Evolutionary conservation across 2,797 vertebrate species (phyloP), one percentile per base, ranked within the genome.

Genomic region (Sebastes jordani): DNA sequence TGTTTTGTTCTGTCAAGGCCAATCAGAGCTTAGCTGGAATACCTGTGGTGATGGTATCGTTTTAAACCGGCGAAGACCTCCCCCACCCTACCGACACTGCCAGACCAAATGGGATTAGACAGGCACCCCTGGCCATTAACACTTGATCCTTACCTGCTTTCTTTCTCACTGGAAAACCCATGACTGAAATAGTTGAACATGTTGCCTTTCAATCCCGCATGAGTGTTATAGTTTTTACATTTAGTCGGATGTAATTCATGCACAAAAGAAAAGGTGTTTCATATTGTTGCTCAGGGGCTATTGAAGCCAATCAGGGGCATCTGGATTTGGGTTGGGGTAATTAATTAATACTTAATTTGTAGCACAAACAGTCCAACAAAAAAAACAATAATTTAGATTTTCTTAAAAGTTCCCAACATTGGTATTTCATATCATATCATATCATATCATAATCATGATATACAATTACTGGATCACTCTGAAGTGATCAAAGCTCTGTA

Each of bases 1-100:
- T 94, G 92, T 92, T 93, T 95, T 88, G 84, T 91, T 90, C 92
- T 94, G 95, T 95, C 95, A 95, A 94, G 90, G 93, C 90, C 91
- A 93, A 94, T 96, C 94, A 93, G 89, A 89, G 89, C 86, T 68
- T 27, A 29, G 87, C 74, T 90, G 74, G 87, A 85, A 88, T 93
- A 96, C 93, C 93, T 94, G 93, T 92, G 86, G 87, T 93, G 95
- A 95, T 88, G 90, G 89, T 92, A 91, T 90, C 59, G 83, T 89
- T 93, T 95, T 94, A 94, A 91, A 92, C 84, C 80, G 90, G 86
- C 71, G 83, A 85, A 92, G 81, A 88, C 87, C 86, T 87, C 88
- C 91, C 86, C 90, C 88, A 87, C 78, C 80, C 77, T 72, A 71
- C 86, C 54, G 42, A 90, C 83, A 83, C 77, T 61, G 71, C 76